A percentile compares a stretch with the other conserved stretches of the same genome.
Conservation (phyloP, 2,888 invertebrate genomes). For the Heliconius erato region DNA sequence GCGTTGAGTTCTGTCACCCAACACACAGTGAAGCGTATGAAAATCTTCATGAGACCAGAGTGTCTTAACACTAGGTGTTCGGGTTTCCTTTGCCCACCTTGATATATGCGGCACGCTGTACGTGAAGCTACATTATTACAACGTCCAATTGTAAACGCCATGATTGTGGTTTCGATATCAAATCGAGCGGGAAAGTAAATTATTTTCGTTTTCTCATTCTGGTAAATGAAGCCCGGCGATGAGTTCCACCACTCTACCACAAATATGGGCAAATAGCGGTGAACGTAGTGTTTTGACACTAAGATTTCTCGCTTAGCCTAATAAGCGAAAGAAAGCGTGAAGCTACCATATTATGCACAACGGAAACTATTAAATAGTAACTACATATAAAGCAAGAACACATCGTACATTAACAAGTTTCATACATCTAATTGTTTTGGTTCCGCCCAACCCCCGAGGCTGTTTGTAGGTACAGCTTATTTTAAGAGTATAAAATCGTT, state of each 20-base stretch:
- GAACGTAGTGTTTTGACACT: not conserved
- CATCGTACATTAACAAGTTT: conserved; percentile 12
- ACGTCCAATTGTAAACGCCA: too few relatives aligned
- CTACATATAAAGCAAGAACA: not conserved
- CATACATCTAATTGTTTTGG: conserved; percentile 21
- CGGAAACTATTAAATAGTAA: not conserved
- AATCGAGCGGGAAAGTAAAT: too few relatives aligned
- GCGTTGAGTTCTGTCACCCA: not conserved
- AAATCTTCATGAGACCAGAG: too few relatives aligned
- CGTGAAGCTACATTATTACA: too few relatives aligned
- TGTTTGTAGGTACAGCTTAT: conserved; percentile 20
- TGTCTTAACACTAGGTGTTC: too few relatives aligned
- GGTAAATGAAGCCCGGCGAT: not conserved
- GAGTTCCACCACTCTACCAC: not conserved
- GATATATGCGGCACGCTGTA: too few relatives aligned
- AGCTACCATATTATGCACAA: not conserved
- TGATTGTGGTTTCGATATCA: too few relatives aligned
- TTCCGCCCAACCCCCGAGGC: conserved; percentile 8
- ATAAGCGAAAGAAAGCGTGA: not conserved
- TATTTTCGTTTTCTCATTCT: too few relatives aligned
- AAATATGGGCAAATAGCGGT: not conserved
- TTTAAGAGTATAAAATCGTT: not conserved
- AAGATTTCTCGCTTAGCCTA: not conserved
- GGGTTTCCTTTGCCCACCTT: too few relatives aligned
- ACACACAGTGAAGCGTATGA: not conserved